phyloP scores from a whole-genome alignment of 2,797 vertebrate species.

The Thunnus albacares region DNA sequence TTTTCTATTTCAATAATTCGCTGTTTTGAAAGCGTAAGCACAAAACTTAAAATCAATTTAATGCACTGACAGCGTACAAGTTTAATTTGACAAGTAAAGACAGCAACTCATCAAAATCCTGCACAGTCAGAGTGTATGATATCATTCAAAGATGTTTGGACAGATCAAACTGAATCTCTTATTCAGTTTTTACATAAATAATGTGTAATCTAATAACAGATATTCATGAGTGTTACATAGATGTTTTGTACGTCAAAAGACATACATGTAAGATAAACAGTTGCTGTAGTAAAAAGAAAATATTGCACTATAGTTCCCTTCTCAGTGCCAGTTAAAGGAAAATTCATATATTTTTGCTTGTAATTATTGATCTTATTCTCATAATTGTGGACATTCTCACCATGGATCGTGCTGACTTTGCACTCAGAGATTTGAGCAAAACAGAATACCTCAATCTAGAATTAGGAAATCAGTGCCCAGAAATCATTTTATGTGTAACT shows the following conservation, averaged over 20 bases:
- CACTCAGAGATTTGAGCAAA: not conserved
- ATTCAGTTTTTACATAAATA: constrained; percentile 23
- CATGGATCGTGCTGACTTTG: not conserved
- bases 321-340: not conserved
- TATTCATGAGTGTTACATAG: not conserved
- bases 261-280: not conserved
- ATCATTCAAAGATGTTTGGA: constrained; percentile 23
- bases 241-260: not conserved
- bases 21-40: constrained; percentile 47
- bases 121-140: constrained; percentile 20
- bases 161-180: constrained; percentile 20
- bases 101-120: constrained; percentile 34
- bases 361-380: not conserved
- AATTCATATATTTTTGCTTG: accelerated
- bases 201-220: constrained; percentile 27
- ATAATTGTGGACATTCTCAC: not conserved
- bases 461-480: not conserved
- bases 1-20: constrained; percentile 24
- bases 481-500: not conserved
- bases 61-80: constrained; percentile 26
- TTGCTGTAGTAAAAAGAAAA: not conserved
- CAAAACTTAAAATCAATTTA: constrained; percentile 45
- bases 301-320: not conserved
- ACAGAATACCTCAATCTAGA: not conserved
- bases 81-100: constrained; percentile 51